A percentile compares a stretch with the other conserved stretches of the same genome.
Evolutionary conservation across 2,113 vertebrate species (phyloP).

Genomic region (Pituophis catenifer): DNA sequence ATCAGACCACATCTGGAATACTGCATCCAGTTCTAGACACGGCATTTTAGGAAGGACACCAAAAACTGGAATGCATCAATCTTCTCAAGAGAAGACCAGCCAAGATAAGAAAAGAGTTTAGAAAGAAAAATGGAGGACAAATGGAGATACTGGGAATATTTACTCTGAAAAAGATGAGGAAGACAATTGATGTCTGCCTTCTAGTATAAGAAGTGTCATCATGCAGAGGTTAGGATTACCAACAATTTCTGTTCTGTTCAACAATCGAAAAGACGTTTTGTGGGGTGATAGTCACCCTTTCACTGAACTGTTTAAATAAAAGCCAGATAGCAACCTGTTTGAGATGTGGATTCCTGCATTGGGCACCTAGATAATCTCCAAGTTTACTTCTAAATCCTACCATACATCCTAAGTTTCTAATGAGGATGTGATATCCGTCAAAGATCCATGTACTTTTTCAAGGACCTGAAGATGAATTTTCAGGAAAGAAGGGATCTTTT

Average conservation of each 20-base stretch:
- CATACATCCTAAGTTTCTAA: not conserved
- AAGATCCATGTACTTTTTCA: not conserved
- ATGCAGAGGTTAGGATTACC: not conserved
- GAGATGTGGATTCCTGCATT: not conserved
- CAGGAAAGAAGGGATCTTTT: not conserved
- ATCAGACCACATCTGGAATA: not conserved
- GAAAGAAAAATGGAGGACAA: not conserved
- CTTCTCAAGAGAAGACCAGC: not conserved
- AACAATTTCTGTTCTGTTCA: not conserved
- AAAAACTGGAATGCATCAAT: not conserved
- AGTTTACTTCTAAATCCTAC: not conserved
- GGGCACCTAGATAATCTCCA: not conserved
- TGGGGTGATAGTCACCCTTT: not conserved
- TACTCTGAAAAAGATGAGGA: not conserved
- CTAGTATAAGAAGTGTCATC: not conserved
- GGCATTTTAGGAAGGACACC: not conserved
- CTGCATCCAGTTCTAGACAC: not conserved
- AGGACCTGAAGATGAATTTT: too few relatives aligned
- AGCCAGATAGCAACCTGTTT: not conserved
- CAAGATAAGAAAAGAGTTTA: not conserved
- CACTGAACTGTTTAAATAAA: not conserved
- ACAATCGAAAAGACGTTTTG: not conserved
- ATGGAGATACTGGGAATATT: not conserved
- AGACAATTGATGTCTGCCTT: not conserved
- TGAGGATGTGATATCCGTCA: not conserved